Evolutionary conservation across 2,797 vertebrate species (phyloP).

Genomic region (Oceanodroma leucorhoa): DNA sequence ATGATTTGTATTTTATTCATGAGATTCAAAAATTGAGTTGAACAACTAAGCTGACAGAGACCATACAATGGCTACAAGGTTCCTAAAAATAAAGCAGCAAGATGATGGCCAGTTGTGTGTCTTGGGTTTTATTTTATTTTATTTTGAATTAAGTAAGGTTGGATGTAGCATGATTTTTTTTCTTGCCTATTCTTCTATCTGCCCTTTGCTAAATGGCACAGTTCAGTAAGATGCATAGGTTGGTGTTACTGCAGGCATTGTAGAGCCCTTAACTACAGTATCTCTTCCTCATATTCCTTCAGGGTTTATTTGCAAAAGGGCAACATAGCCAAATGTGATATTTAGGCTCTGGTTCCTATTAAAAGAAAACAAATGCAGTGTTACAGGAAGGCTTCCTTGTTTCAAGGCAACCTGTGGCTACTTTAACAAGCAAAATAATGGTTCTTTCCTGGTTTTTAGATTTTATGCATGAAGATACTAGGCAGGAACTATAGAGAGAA

Average conservation of each 20-base stretch:
- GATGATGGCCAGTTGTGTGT: neutral
- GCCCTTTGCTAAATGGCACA: constrained; percentile 69
- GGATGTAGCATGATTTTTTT: neutral
- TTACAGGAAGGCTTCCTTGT: neutral
- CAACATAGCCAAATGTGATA: constrained; percentile 57
- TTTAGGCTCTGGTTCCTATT: constrained; percentile 47
- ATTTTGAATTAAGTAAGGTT: neutral
- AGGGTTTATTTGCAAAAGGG: constrained; percentile 70
- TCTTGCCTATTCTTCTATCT: neutral
- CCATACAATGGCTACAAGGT: neutral
- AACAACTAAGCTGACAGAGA: neutral
- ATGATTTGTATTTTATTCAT: constrained; percentile 9
- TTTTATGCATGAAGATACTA: neutral
- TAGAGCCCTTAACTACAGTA: constrained; percentile 22
- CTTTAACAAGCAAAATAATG: neutral
- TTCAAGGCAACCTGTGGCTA: neutral
- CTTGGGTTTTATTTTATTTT: neutral
- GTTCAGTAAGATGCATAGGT: constrained; percentile 43
- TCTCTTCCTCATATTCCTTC: constrained; percentile 41
- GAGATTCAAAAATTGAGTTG: neutral
- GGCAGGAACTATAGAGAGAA: neutral
- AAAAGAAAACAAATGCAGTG: constrained; percentile 36
- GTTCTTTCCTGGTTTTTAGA: neutral
- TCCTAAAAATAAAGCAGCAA: constrained; percentile 14
- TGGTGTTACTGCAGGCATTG: constrained; percentile 36